Base-by-base conservation (phyloP, 2,113 vertebrate genomes). In the Scatophagus argus region DNA sequence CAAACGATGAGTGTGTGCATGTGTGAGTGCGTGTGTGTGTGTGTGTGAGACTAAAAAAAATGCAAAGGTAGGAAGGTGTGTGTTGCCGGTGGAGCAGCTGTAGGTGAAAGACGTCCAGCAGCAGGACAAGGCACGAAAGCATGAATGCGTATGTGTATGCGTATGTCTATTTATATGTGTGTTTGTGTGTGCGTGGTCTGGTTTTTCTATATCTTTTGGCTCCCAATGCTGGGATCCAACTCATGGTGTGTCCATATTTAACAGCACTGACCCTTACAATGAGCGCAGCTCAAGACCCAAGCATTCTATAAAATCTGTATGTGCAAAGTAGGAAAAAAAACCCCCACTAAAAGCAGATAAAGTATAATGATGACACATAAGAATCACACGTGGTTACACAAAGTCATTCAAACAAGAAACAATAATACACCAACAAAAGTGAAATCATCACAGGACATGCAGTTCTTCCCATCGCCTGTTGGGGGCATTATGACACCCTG, bases 41-140 rank as follows among this genome's bases (percentile, higher is more conserved):
- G 52, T 68, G 54, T 86, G 51, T 70, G 52, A 4, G 29, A 31
- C 44, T 10, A 31, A 60, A 76, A 77, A 38, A 70, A 77, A 63
- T 32, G 41, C 68, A 80, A 86, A 78, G 71, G 77, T 84, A 82
- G 81, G 77, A n/a, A 77, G 61, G 70, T 84, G 81, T 66, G 62
- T 72, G 70, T 87, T 34, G 77, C 38, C 10, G n/a, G 73, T 83
- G 82, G 75, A 83, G 83, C 78, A 91, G 85, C 90, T 90, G 86
- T 75, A 85, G 75, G 73, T 63, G 5, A 54, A 66, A 67, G 59
- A 80, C 25, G 56, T 92, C 88, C 86, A 77, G 64, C 77, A 80
- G 88, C 85, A 86, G 81, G 88, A 93, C 88, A 94, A 95, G 93
- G 93, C 93, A 95, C 93, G 5, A 83, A 93, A 92, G 91, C 90